Evolutionary conservation across 2,113 vertebrate species (phyloP), one percentile per base, ranked within the genome.

Genomic region (Cavia porcellus): DNA sequence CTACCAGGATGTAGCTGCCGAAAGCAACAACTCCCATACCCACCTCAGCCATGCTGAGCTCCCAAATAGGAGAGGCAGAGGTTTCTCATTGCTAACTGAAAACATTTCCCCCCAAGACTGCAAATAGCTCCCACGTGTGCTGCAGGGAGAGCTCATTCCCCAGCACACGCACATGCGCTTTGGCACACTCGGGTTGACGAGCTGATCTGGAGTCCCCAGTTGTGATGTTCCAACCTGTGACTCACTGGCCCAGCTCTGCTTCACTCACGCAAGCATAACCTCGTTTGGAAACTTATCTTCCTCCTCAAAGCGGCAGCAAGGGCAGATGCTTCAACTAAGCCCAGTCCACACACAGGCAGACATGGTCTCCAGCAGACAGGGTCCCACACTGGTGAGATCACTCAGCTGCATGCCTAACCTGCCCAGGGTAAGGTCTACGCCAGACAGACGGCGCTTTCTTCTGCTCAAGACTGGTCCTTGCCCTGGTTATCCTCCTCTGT

Each of bases 11-110:
- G 3, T 3, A 0, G 0, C 52, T 97, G 91, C 97, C 97, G 98
- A 92, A 94, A 92, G 70, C 89, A 97, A 95, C 89, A 82, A 97
- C 90, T 97, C 94, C 92, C 93, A 90, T 96, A 96, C 96, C 95
- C 92, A 92, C 92, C 89, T 75, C 62, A 94, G 87, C 77, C 83
- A 55, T 24, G 66, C 91, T 88, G 96, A 92, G 59, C 97, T 86
- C 95, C 22, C 64, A 80, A 98, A 97, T 92, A 90, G 90, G 57
- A 92, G 38, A 68, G 85, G 38, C 92, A 85, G 98, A 93, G 66
- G 88, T 72, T 90, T 28, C 9, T 85, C 57, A 30, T n/a, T 61
- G 66, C 64, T 94, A 94, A 93, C 90, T 64, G 9, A 96, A 94
- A 97, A 75, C 55, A 86, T 77, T 96, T 42, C 85, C 0, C 0